Conservation (phyloP, 23 tunicate genomes). For the Botrylloides violaceus region DNA sequence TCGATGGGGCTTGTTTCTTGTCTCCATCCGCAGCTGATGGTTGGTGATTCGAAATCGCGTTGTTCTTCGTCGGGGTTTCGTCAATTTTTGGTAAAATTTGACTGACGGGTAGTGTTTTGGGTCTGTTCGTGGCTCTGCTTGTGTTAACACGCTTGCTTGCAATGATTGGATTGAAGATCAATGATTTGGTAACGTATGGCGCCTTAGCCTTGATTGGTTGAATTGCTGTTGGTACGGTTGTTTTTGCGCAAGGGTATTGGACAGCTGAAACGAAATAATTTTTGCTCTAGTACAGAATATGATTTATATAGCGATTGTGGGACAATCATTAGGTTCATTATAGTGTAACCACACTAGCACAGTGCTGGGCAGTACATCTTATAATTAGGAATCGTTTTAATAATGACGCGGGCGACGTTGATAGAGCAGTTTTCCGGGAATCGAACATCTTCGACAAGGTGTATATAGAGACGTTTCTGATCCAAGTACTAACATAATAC, state of each 20-base stretch:
- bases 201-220: background rate
- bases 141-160: background rate
- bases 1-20: background rate
- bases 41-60: background rate
- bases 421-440: too few relatives aligned
- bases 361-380: too few relatives aligned
- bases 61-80: background rate
- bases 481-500: too few relatives aligned
- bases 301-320: too few relatives aligned
- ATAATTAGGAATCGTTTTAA: too few relatives aligned
- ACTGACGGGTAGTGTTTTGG: background rate
- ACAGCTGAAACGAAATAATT: slow-evolving; percentile 19
- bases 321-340: too few relatives aligned
- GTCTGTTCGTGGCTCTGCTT: background rate
- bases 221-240: background rate
- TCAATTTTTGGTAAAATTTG: background rate
- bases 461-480: too few relatives aligned
- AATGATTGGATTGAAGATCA: background rate
- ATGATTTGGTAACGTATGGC: background rate
- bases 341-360: too few relatives aligned
- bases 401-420: too few relatives aligned
- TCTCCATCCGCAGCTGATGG: background rate
- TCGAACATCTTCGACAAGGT: too few relatives aligned
- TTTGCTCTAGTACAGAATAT: too few relatives aligned
- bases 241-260: slow-evolving; percentile 6